These are phyloP conservation scores for Cerastis leucographa DNA, from an alignment of 2,888 invertebrate species.

Conservation along the genomic window DNA sequence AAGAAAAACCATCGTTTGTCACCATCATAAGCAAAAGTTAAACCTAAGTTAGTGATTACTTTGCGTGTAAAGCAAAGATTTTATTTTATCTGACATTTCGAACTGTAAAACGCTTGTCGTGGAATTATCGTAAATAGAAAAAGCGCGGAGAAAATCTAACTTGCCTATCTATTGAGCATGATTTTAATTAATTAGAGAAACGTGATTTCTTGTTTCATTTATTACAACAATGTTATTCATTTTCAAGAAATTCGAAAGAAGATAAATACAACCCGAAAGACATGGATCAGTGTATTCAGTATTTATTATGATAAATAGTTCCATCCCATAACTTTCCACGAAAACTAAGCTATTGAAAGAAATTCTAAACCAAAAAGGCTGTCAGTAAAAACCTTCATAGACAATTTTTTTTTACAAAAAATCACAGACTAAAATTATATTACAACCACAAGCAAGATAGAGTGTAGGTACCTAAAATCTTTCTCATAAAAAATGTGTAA, in stretches of 20 bases:
- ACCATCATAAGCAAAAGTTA: slow-evolving; percentile 15
- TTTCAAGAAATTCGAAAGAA: background rate
- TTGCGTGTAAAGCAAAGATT: background rate
- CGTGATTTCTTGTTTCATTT: background rate
- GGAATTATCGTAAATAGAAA: slow-evolving; percentile 14
- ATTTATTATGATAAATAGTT: background rate
- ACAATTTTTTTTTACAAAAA: slow-evolving; percentile 19
- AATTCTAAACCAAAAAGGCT: background rate
- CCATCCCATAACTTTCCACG: background rate
- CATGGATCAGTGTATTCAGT: background rate
- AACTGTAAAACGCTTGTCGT: background rate
- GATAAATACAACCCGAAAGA: background rate
- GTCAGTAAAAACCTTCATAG: background rate
- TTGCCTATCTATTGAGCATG: background rate
- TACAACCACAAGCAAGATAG: slow-evolving; percentile 26
- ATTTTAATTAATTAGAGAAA: background rate
- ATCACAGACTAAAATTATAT: slow-evolving; percentile 25
- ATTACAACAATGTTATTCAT: background rate
- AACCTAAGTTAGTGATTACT: slow-evolving; percentile 6
- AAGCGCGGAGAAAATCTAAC: slow-evolving; percentile 19
- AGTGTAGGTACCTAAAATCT: slow-evolving; percentile 32
- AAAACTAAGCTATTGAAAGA: background rate
- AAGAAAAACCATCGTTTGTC: slow-evolving; percentile 19
- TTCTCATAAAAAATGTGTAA: slow-evolving; percentile 61
- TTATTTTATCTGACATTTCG: slow-evolving; percentile 19